These are phyloP conservation scores for Burhinus oedicnemus DNA, from an alignment of 2,113 vertebrate species.

Conservation along the genomic window DNA sequence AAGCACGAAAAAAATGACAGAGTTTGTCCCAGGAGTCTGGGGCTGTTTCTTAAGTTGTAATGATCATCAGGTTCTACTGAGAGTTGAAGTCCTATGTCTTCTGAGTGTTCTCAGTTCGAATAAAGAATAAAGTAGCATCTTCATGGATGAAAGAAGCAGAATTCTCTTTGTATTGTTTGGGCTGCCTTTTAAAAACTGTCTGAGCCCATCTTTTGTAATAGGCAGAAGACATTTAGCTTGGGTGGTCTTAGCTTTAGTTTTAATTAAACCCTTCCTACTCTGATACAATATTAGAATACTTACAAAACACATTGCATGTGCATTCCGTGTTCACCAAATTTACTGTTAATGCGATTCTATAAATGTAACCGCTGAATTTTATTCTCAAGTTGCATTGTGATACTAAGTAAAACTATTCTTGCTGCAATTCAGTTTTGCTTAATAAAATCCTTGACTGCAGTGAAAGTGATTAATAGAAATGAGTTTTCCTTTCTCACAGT, in stretches of 20 bases:
- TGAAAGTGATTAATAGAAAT: neutral
- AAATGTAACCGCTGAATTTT: neutral
- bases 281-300: neutral
- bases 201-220: neutral
- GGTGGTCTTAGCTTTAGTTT: neutral
- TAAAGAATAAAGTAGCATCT: neutral
- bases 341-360: neutral
- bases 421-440: neutral
- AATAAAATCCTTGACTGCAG: neutral
- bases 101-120: neutral
- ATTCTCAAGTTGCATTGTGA: neutral
- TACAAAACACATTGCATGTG: neutral
- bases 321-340: neutral
- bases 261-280: neutral
- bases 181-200: neutral
- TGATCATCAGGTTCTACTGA: neutral
- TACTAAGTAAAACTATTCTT: neutral
- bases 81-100: neutral
- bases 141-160: neutral
- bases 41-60: neutral
- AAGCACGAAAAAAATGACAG: neutral
- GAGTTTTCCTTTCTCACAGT: neutral
- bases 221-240: neutral
- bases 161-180: neutral
- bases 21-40: neutral